Percentiles rank a stretch among this genome's conserved stretches.
Conservation (phyloP, 2,888 invertebrate species). For the Smittia sp. region DNA sequence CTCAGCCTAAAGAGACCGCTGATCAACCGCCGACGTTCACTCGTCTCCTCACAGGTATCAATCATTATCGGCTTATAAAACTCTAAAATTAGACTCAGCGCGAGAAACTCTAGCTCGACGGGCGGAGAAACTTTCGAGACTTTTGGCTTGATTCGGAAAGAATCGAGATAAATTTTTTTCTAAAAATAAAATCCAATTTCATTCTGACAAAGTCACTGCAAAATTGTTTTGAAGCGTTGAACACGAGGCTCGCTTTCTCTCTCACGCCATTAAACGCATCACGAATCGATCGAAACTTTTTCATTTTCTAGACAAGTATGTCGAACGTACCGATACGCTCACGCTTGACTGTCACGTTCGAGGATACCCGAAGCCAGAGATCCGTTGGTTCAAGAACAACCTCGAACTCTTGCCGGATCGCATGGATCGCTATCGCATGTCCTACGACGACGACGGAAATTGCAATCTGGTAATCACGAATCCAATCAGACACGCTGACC, state of each 20-base stretch:
- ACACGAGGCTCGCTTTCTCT: not conserved
- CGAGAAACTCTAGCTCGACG: not conserved
- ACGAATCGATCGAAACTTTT: not conserved
- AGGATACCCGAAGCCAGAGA: slow-evolving; percentile 67
- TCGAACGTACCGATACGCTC: slow-evolving; percentile 67
- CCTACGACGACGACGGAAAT: slow-evolving; percentile 23
- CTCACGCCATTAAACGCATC: not conserved
- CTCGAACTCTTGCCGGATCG: slow-evolving; percentile 44
- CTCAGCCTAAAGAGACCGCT: not conserved
- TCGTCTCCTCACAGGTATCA: slow-evolving; percentile 37
- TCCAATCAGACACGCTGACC: slow-evolving; percentile 52
- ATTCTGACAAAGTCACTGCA: not conserved
- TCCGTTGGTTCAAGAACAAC: slow-evolving; percentile 77
- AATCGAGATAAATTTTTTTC: not conserved
- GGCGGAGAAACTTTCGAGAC: not conserved
- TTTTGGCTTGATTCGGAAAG: not conserved
- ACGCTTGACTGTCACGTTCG: slow-evolving; percentile 77
- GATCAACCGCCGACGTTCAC: slow-evolving; percentile 35
- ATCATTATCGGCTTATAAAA: slow-evolving; percentile 21
- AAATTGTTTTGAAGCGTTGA: too few species aligned
- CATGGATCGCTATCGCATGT: not conserved
- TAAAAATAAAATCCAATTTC: not conserved
- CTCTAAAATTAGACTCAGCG: not conserved
- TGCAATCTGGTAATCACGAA: slow-evolving; percentile 1
- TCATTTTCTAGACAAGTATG: slow-evolving; percentile 64